Evolutionary conservation across 2,113 vertebrate species (phyloP).

Genomic region (Nettapus auritus): DNA sequence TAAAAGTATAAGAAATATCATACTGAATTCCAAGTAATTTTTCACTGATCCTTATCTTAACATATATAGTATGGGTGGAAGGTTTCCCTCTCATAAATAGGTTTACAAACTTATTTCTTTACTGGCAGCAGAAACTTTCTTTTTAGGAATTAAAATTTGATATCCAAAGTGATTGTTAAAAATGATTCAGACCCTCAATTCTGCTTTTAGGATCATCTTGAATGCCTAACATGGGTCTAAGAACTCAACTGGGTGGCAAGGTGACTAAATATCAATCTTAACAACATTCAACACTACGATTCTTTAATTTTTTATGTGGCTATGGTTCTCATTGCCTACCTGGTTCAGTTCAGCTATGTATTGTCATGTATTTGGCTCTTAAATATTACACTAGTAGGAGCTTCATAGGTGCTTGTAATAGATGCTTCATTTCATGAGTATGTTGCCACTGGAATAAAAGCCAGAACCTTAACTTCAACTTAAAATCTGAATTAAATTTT

Average conservation of each 20-base stretch:
- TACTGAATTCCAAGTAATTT: neutral
- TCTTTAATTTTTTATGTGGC: neutral
- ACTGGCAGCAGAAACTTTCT: neutral
- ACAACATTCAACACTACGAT: neutral
- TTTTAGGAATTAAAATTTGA: neutral
- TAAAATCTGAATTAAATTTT: neutral
- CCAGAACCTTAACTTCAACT: neutral
- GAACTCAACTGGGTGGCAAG: neutral
- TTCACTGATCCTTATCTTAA: neutral
- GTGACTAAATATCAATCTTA: neutral
- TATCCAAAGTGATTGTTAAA: neutral
- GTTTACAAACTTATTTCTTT: neutral
- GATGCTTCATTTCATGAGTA: neutral
- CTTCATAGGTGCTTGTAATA: neutral
- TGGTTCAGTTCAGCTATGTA: neutral
- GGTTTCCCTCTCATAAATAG: neutral
- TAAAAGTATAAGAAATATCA: neutral
- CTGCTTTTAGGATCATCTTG: neutral
- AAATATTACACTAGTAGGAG: neutral
- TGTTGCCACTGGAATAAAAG: neutral
- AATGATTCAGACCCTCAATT: neutral
- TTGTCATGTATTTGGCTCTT: neutral
- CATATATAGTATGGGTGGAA: neutral
- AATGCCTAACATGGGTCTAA: neutral
- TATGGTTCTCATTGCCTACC: neutral